Evolutionary conservation across 2,797 vertebrate genomes (phyloP).

Genomic region (Smutsia temminckii): DNA sequence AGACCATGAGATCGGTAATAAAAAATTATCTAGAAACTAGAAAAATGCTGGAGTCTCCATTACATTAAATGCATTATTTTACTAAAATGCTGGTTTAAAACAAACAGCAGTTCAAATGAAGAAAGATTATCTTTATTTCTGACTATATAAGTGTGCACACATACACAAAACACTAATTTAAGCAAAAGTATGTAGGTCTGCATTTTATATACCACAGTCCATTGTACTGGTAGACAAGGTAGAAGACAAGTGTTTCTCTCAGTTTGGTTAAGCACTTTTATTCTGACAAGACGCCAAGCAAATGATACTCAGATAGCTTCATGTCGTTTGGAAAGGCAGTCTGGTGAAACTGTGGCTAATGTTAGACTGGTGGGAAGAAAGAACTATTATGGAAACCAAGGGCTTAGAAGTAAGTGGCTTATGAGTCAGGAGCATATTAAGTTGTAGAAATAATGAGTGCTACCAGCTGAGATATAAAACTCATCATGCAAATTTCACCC

Average conservation of each 20-base stretch:
- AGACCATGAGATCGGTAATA: background rate
- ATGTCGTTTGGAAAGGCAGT: conserved; percentile 36
- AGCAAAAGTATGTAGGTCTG: background rate
- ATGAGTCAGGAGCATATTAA: conserved; percentile 66
- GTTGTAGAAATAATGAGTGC: conserved; percentile 64
- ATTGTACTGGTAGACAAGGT: background rate
- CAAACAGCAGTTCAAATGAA: background rate
- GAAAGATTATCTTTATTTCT: background rate
- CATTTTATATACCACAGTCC: background rate
- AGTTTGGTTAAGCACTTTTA: conserved; percentile 26
- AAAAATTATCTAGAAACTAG: conserved; percentile 8
- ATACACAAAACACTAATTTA: background rate
- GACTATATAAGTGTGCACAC: background rate
- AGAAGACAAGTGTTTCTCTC: conserved; percentile 22
- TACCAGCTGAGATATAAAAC: conserved; percentile 62
- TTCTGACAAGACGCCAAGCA: conserved; percentile 28
- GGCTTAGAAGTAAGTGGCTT: conserved; percentile 47
- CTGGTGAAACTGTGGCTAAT: conserved; percentile 4
- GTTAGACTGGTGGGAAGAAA: background rate
- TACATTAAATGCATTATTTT: conserved; percentile 46
- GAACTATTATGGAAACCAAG: conserved; percentile 45
- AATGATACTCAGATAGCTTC: conserved; percentile 3
- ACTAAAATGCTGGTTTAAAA: background rate
- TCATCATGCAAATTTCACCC: conserved; percentile 8
- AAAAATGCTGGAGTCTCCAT: background rate